Base-by-base conservation (phyloP, 1,140 invertebrate species). In the Drosophila azteca region DNA sequence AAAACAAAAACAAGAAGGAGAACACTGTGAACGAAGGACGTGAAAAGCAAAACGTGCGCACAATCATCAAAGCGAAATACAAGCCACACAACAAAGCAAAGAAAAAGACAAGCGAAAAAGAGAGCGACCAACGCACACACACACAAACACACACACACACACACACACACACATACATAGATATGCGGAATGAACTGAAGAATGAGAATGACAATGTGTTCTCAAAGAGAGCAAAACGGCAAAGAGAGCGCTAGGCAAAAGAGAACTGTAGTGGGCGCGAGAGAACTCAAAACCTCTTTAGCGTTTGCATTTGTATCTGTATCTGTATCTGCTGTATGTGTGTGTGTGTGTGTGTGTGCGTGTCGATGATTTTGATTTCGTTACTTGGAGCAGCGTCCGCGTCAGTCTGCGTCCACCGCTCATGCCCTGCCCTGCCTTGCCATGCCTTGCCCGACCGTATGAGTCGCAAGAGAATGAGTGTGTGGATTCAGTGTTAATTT, bases 401-500 rank as follows among this genome's bases (percentile, higher is more conserved):
- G 77, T 84, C 66, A 65, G 52, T 62, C 68, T 24, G 54, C 35
- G 0, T 20, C 17, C 17, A 1, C 45, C 35, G 66, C 52, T 50
- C 68, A 61, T 35, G 3, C 31, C 3, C 35, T 4, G 35, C 35
- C 5, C 35, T 13, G 11, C 35, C 35, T 9, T 7, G 29, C 29
- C 6, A 0, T 20, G 44, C 22, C 24, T 5, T 26, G 24, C 4
- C 5, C 24, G 24, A 4, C 5, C 24, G 3, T 13, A 39, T 13
- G 35, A 39, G 35, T 39, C 4, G 35, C 35, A 39, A 13, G 35
- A 5, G 35, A 39, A 39, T 39, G 11, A 39, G 35, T 39, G 35
- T 70, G 81, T 85, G 80, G 35, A 84, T 87, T 87, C 84, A 88
- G 84, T 88, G 83, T 88, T 88, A 88, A 88, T 88, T 88, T 88